Evolutionary conservation across 2,888 invertebrate species (phyloP), one percentile per base, ranked within the genome.

Genomic region (Caenorhabditis sp.): DNA sequence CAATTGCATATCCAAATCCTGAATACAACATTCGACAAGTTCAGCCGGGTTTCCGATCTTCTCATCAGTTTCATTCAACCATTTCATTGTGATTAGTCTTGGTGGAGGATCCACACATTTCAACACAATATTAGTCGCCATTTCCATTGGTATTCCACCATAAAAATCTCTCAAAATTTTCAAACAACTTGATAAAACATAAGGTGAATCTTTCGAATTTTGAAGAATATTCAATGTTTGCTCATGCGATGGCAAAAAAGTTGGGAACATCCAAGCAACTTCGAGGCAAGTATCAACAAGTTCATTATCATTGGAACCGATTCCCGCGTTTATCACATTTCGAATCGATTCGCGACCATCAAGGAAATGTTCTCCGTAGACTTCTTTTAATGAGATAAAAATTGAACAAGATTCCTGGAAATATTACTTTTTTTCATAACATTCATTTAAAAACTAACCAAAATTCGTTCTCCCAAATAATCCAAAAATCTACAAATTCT

Each of bases 61-160:
- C 5, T 55, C 55, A 5, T 55, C 27, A 14, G 19, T n/a, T 26
- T 55, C 31, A 17, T n/a, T 26, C 14, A 55, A 26, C 24, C n/a
- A 66, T 23, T 55, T 17, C 60, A 72, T 51, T 23, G 63, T 59
- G 31, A 72, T 21, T 1, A 67, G 55, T 37, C 62, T 61, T 1
- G 72, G 72, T 1, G 61, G 51, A 1, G 65, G 54, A 65, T 72
- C 72, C 1, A 67, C 43, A 0, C 57, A 65, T n/a, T 53, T 43
- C 4, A 50, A 5, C 12, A 68, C n/a, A 23, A 36, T 59, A 43
- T 36, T 19, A 2, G 31, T 58, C 3, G 63, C 27, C 14, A 58
- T 57, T 19, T 72, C 67, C 12, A 58, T 26, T 0, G 72, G 72
- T 5, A 72, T 65, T 17, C 72, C 72, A n/a, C 65, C 72, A 54